Conservation (phyloP, 2,113 vertebrate species). For the Axis porcinus region DNA sequence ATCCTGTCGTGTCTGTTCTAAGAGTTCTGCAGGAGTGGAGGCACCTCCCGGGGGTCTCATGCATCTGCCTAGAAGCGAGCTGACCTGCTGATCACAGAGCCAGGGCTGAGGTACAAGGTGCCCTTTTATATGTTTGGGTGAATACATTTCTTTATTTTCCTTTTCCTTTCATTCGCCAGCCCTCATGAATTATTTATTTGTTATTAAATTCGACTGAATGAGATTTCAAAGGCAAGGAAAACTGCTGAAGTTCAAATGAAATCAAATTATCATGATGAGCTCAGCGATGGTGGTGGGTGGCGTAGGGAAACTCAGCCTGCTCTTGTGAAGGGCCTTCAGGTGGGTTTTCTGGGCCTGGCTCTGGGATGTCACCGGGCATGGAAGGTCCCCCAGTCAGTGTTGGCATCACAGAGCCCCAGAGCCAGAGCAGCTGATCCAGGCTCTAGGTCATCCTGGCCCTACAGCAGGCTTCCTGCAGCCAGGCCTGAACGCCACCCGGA, state of each 20-base stretch:
- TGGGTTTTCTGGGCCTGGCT: too few relatives aligned
- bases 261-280: background rate
- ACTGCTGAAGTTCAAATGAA: background rate
- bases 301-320: background rate
- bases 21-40: background rate
- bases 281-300: fast-evolving
- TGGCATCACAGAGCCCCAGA: fast-evolving
- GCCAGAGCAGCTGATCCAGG: fast-evolving
- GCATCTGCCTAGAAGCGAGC: background rate
- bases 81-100: background rate
- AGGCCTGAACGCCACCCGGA: background rate
- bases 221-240: slow-evolving; percentile 45
- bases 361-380: background rate
- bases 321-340: background rate
- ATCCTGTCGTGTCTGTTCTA: fast-evolving
- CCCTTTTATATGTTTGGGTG: background rate
- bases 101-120: background rate
- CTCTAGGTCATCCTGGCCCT: background rate
- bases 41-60: fast-evolving
- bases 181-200: slow-evolving; percentile 44
- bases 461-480: fast-evolving
- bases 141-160: background rate
- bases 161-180: slow-evolving; percentile 10
- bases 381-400: fast-evolving
- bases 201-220: slow-evolving; percentile 23